phyloP scores from a whole-genome alignment of 2,113 vertebrate genomes.

The Cervus canadensis region DNA sequence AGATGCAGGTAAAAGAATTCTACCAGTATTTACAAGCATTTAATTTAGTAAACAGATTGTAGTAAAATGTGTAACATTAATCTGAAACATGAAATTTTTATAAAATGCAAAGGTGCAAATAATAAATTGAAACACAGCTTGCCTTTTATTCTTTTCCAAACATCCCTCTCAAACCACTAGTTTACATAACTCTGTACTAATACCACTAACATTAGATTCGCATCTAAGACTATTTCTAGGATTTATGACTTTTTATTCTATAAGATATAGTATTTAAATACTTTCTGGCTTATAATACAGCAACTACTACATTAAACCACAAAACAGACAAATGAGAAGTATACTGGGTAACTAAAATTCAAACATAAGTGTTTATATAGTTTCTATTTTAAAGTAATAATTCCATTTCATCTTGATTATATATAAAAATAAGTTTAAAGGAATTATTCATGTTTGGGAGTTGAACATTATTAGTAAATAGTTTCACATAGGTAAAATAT shows the following conservation, averaged over 20 bases:
- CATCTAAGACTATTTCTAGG: background rate
- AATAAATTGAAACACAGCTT: background rate
- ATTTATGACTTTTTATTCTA: background rate
- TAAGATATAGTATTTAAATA: background rate
- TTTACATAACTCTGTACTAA: background rate
- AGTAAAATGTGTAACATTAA: background rate
- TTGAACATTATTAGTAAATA: background rate
- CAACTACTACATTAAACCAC: background rate
- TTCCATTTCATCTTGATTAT: background rate
- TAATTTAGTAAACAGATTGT: conserved; percentile 33
- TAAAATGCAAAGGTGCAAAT: background rate
- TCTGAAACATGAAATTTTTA: background rate
- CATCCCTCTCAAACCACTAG: background rate
- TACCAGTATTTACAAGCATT: background rate
- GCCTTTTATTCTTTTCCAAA: background rate
- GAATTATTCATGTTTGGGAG: background rate
- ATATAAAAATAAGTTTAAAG: background rate
- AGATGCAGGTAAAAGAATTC: conserved; percentile 42
- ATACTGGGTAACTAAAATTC: background rate
- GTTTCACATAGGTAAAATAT: background rate
- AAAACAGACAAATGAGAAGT: background rate
- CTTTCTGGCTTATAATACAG: background rate
- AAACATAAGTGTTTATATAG: background rate
- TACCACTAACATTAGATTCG: background rate
- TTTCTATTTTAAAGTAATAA: background rate